Evolutionary conservation across 2,797 vertebrate genomes (phyloP), one percentile per base, ranked within the genome.

Genomic region (Scolopax bukidnonensis): DNA sequence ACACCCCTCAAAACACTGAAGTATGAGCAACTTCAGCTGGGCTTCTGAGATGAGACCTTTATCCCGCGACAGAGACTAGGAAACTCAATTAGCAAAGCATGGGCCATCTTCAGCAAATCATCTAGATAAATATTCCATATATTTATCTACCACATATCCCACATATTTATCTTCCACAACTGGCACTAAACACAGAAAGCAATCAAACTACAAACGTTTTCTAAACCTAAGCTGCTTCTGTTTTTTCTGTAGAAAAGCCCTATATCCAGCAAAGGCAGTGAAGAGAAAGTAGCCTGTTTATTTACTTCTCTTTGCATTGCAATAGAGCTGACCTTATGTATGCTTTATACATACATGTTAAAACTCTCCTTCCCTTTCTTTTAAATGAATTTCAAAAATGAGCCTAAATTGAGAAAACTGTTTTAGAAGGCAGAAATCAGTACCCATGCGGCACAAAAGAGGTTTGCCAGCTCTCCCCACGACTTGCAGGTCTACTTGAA

Each of bases 151-250:
- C 36, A 36, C 36, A 89, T 47, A 81, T 75, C 80, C 30, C 18
- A 11, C 25, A 15, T 15, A 81, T 82, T 75, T 73, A 96, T 83
- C 51, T 86, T 80, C 33, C 51, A 85, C 38, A 70, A 74, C 65
- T 43, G 30, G 83, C 41, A 88, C 15, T 61, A 93, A 65, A 73
- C 73, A 91, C 87, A 78, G 87, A 82, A 91, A 95, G 41, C 61
- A 83, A 94, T 89, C 71, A 48, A 88, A 92, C 61, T 69, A 51
- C 85, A 86, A 54, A 61, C 47, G 71, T 47, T 94, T 75, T 84
- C 83, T 89, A 68, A 89, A 87, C 27, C 38, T 68, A 74, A 74
- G 16, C 73, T 41, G 38, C 65, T 69, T 51, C 86, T 71, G 61
- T 8, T 86, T 87, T 81, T 69, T 27, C n/a, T 81, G 73, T n/a